Evolutionary conservation across 2,797 vertebrate species (phyloP).

Genomic region (Falco biarmicus): DNA sequence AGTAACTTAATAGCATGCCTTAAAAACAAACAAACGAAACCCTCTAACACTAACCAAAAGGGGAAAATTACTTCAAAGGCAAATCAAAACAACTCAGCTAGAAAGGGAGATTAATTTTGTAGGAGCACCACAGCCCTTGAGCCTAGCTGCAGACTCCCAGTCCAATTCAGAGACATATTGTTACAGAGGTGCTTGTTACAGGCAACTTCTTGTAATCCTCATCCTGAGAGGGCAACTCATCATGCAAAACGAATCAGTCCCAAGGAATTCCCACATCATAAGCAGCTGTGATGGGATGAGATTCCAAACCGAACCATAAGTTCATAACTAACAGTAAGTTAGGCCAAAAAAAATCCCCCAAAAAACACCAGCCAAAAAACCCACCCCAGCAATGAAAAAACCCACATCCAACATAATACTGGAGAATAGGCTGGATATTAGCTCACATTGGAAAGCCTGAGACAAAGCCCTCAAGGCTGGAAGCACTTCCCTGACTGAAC

Average conservation of each 20-base stretch:
- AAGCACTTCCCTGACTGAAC: background rate
- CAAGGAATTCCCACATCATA: background rate
- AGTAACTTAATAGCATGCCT: background rate
- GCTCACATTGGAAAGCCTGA: background rate
- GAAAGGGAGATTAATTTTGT: background rate
- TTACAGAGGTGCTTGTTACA: background rate
- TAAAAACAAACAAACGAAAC: background rate
- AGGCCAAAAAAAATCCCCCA: background rate
- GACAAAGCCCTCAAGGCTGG: background rate
- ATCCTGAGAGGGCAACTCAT: background rate
- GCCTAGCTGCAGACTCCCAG: background rate
- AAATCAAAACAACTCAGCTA: background rate
- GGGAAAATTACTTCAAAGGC: background rate
- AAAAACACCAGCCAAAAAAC: background rate
- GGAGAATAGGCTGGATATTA: background rate
- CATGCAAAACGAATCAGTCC: background rate
- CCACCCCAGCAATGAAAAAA: background rate
- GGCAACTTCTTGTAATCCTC: background rate
- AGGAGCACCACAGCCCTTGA: background rate
- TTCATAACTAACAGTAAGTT: too few relatives aligned
- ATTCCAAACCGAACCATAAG: background rate
- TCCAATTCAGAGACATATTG: background rate
- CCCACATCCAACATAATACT: background rate
- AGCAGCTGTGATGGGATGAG: background rate
- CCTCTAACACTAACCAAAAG: background rate